These are phyloP conservation scores for Acleris holmiana DNA, from an alignment of 2,888 invertebrate genomes.

Conservation along the genomic window DNA sequence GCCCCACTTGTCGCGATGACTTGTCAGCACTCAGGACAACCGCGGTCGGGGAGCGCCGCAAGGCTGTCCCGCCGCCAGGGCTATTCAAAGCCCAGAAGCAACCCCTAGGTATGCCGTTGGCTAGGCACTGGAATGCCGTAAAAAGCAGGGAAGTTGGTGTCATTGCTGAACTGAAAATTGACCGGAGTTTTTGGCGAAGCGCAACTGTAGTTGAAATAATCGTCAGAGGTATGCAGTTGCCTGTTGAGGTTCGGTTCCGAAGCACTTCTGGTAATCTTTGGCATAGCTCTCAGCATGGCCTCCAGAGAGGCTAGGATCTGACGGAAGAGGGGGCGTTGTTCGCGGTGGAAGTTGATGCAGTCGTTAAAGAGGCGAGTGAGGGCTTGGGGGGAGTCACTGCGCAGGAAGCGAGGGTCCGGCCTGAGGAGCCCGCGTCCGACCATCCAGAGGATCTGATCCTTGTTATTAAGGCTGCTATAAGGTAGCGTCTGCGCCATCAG, in stretches of 20 bases:
- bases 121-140: constrained; percentile 82
- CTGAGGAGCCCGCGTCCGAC: constrained; percentile 96
- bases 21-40: background rate
- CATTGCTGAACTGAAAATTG: constrained; percentile 90
- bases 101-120: constrained; percentile 71
- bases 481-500: constrained; percentile 96
- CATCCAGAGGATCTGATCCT: constrained; percentile 97
- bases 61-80: constrained; percentile 34
- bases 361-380: constrained; percentile 94
- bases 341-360: constrained; percentile 94
- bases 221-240: constrained; percentile 92
- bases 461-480: constrained; percentile 96
- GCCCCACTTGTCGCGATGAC: no score
- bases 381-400: constrained; percentile 96
- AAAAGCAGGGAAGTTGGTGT: constrained; percentile 86
- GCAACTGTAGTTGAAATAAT: constrained; percentile 92
- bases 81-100: constrained; percentile 53
- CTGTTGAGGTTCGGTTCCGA: constrained; percentile 92
- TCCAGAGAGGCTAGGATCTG: constrained; percentile 94
- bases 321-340: constrained; percentile 95
- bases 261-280: constrained; percentile 91
- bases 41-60: background rate
- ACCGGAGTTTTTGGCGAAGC: constrained; percentile 98
- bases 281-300: constrained; percentile 93
- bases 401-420: constrained; percentile 92